Base-by-base conservation (phyloP, 2,888 invertebrate genomes). In the Eledone cirrhosa region DNA sequence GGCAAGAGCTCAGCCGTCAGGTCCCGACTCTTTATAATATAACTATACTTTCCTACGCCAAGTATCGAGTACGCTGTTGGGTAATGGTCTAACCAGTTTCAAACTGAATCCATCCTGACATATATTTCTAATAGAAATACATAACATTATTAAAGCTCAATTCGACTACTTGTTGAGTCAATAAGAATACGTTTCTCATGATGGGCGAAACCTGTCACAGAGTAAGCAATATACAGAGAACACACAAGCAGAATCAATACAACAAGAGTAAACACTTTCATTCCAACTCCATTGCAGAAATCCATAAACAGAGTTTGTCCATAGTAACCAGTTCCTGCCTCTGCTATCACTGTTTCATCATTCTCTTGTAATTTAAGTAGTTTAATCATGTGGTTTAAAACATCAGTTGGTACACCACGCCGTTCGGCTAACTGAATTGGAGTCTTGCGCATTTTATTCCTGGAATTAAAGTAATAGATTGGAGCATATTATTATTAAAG, bases 341-440 rank as follows among this genome's bases (percentile, higher is more conserved):
- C 8, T 1, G 7, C 13, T 31, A 22, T 19, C 41, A 33, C 41
- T 2, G 41, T 22, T 11, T 33, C 41, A 33, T 72, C 72, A 5
- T 41, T 41, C 31, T 72, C 72, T 41, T 72, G 33, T 22, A 72
- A 72, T 14, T 72, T 41, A 0, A n/a, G 22, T 53, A 84, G 72
- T 8, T 80, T 78, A 47, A 79, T 76, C 74, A 85, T 82, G 47
- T 79, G 59, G 2, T 83, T 24, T 19, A 85, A 53, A 0, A 81
- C 83, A 14, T 79, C 77, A 63, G 48, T 33, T 5, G 81, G 76
- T 13, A 86, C 85, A 16, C 86, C 86, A 69, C 85, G 79, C 53
- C 86, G 82, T 27, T 65, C 67, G 78, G 86, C 85, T 80, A 86
- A 81, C 19, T 81, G 80, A 72, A 80, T 81, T 19, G 86, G 85